A percentile compares a stretch with the other conserved stretches of the same genome.
phyloP scores from a whole-genome alignment of 2,888 invertebrate genomes.

The Epinotia demarniana region DNA sequence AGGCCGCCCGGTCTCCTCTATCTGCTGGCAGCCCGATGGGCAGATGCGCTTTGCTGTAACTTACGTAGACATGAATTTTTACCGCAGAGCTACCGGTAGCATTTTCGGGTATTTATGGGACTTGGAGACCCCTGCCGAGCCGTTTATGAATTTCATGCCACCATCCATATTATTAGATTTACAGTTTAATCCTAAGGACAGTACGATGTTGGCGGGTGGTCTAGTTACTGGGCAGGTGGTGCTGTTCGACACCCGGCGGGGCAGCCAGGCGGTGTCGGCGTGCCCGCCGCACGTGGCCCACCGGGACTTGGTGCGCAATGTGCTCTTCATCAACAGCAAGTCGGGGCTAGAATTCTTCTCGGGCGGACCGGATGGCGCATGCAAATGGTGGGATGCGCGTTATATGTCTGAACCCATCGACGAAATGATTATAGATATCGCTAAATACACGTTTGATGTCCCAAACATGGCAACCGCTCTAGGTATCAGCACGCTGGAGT shows the following conservation, averaged over 20 bases:
- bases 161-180: slow-evolving; percentile 89
- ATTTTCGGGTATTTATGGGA: slow-evolving; percentile 91
- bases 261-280: slow-evolving; percentile 88
- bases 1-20: slow-evolving; percentile 88
- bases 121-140: slow-evolving; percentile 93
- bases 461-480: slow-evolving; percentile 83
- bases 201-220: slow-evolving; percentile 87
- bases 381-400: slow-evolving; percentile 91
- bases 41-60: slow-evolving; percentile 92
- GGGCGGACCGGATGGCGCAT: slow-evolving; percentile 94
- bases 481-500: slow-evolving; percentile 87
- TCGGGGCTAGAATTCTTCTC: slow-evolving; percentile 97
- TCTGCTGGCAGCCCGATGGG: slow-evolving; percentile 95
- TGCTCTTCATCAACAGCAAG: slow-evolving; percentile 96
- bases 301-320: slow-evolving; percentile 92
- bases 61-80: slow-evolving; percentile 91
- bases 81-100: slow-evolving; percentile 76
- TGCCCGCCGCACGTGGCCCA: slow-evolving; percentile 93
- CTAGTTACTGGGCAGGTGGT: slow-evolving; percentile 87
- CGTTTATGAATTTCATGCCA: slow-evolving; percentile 88
- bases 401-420: slow-evolving; percentile 87
- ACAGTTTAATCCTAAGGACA: slow-evolving; percentile 94
- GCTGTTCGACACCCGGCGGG: slow-evolving; percentile 92
- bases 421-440: slow-evolving; percentile 87
- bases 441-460: slow-evolving; percentile 78